A percentile compares a stretch with the other conserved stretches of the same genome.
These are phyloP conservation scores for Cassiopea xamachana DNA, from an alignment of 30 jellyfish, hydroid and myxozoan species.

Conservation along the genomic window DNA sequence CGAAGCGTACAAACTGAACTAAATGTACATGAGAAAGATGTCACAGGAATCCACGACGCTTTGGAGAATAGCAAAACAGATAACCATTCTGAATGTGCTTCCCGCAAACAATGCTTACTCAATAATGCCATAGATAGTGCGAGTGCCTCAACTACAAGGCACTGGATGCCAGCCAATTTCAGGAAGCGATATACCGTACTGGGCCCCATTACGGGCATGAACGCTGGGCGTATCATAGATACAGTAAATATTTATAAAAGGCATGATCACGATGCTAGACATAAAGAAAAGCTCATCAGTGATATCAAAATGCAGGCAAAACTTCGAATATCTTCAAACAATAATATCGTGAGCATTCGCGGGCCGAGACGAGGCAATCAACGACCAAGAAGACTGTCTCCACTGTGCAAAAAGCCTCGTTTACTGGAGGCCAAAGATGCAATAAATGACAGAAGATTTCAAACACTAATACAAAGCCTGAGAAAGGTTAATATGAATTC, in stretches of 20 bases:
- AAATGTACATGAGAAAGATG: too few relatives aligned
- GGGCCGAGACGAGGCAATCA: not conserved
- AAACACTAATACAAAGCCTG: not conserved
- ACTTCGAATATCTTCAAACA: not conserved
- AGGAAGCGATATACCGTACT: not conserved
- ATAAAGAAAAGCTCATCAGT: not conserved
- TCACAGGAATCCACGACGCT: too few relatives aligned
- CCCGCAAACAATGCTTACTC: not conserved
- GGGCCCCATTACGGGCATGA: not conserved
- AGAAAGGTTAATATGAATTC: not conserved
- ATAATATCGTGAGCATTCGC: not conserved
- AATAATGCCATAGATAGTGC: not conserved
- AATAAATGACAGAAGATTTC: not conserved
- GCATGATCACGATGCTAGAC: not conserved
- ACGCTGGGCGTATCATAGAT: not conserved
- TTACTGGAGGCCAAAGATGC: not conserved
- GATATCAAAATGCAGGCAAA: conserved; percentile 10
- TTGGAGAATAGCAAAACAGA: not conserved
- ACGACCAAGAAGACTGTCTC: conserved; percentile 1
- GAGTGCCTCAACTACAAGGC: not conserved
- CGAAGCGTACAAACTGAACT: too few relatives aligned
- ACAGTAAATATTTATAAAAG: conserved; percentile 11
- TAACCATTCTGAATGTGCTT: not conserved
- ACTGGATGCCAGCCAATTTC: not conserved
- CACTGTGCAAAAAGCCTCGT: not conserved